These are phyloP conservation scores for Aythya baeri DNA, from an alignment of 2,113 vertebrate species.

Conservation along the genomic window DNA sequence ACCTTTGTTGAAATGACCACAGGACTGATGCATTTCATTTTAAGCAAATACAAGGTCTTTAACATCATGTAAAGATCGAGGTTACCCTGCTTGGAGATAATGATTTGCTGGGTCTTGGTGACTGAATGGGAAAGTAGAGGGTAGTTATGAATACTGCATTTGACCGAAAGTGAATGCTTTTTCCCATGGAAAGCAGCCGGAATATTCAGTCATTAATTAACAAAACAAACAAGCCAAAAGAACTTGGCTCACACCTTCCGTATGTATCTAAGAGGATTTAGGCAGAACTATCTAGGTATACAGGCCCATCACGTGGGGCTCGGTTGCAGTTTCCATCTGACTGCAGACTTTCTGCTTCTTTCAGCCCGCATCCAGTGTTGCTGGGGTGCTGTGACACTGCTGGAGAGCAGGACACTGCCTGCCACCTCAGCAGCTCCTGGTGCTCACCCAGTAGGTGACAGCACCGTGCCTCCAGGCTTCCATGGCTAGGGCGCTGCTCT, in stretches of 20 bases:
- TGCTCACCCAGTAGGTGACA: fast-evolving
- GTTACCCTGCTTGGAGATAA: neutral
- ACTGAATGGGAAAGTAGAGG: neutral
- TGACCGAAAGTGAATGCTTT: neutral
- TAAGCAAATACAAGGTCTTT: neutral
- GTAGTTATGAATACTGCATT: neutral
- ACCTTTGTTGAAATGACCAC: neutral
- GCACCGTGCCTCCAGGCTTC: neutral
- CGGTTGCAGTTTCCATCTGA: neutral
- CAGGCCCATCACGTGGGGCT: fast-evolving
- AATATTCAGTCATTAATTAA: slow-evolving; percentile 1
- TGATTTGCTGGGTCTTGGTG: neutral
- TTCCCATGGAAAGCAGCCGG: neutral
- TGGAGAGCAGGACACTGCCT: neutral
- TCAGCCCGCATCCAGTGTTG: too few relatives aligned
- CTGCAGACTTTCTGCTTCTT: neutral
- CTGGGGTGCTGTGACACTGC: fast-evolving
- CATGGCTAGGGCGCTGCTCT: neutral
- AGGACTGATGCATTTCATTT: neutral
- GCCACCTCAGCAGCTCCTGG: neutral
- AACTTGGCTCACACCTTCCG: neutral
- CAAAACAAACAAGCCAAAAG: neutral
- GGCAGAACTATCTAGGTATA: neutral
- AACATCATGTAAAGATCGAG: neutral
- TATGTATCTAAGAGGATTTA: neutral